Base-by-base conservation (phyloP, 2,113 vertebrate species). In the Barnardius zonarius region DNA sequence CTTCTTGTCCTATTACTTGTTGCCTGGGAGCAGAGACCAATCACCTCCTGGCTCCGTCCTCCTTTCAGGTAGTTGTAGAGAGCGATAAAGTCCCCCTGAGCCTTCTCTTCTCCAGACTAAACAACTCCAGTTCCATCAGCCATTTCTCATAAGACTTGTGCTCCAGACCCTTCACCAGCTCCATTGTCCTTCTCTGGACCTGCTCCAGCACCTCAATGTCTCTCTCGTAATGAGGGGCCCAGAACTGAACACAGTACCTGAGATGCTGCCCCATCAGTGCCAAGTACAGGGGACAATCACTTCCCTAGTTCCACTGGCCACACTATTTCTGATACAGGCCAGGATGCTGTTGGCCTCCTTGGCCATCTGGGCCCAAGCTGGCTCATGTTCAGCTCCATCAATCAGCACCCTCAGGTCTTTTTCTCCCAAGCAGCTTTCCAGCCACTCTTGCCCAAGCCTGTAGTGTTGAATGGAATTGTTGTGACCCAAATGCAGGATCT, bases 121-220 rank as follows among this genome's bases (percentile, higher is more conserved):
- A n/a, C 13, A n/a, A 59, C n/a, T n/a, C 8, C 13, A 23, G 22
- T n/a, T 59, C 57, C 57, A n/a, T 22, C 57, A n/a, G 33, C 33
- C 33, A 14, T 59, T 59, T 33, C 22, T n/a, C 6, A 7, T n/a
- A 15, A n/a, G 20, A 9, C 9, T 35, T 59, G 20, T n/a, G 22
- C 33, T 59, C 57, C 57, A 59, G 33, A 59, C 33, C 20, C 44
- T 46, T 46, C 44, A 46, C 44, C 33, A 59, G 20, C 33, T n/a
- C 15, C 33, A 23, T 15, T 23, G 33, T 54, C 23, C 25, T 46
- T 55, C 59, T 4, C 2, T 75, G 25, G 13, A 75, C 18, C 9
- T 0, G 0, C 11, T 64, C 30, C 62, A 79, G 49, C 37, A 18
- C n/a, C 25, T 59, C 43, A 30, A 0, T 17, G 22, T 80, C 54